Percentiles rank a stretch among this genome's conserved stretches.
phyloP scores from a whole-genome alignment of 2,888 invertebrate species.

The Ornithoptera priamus region DNA sequence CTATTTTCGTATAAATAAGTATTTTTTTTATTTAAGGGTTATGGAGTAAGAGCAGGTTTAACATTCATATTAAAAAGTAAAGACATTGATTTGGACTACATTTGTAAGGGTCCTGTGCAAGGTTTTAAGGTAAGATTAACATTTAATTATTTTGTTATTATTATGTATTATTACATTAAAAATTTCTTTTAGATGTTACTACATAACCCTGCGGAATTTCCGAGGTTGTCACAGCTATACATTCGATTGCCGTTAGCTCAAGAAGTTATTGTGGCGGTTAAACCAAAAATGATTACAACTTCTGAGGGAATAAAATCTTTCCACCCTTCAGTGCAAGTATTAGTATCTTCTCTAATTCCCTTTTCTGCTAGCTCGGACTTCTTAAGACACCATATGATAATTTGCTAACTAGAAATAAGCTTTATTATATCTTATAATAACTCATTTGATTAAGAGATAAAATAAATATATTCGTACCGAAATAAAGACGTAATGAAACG shows the following conservation, averaged over 20 bases:
- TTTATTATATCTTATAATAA: too few species aligned
- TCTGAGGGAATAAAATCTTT: constrained; percentile 83
- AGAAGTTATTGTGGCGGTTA: constrained; percentile 85
- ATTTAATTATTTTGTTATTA: background rate
- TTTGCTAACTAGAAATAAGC: too few species aligned
- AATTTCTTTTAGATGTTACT: constrained; percentile 75
- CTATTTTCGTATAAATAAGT: background rate
- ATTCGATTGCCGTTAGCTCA: constrained; percentile 85
- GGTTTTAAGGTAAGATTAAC: constrained; percentile 82
- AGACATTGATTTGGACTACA: constrained; percentile 82
- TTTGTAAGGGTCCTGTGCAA: constrained; percentile 86
- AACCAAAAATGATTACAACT: constrained; percentile 88
- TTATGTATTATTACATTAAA: background rate
- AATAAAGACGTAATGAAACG: too few species aligned
- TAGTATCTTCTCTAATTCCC: background rate
- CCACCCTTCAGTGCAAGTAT: constrained; percentile 71
- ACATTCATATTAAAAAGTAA: constrained; percentile 81
- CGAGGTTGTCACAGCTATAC: constrained; percentile 84
- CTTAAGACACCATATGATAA: too few species aligned
- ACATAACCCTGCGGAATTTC: constrained; percentile 85
- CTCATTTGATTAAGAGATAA: too few species aligned
- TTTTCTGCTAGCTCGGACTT: too few species aligned
- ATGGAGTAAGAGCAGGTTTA: constrained; percentile 85
- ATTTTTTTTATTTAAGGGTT: constrained; percentile 62
- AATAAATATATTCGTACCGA: too few species aligned